Evolutionary conservation across 2,113 vertebrate genomes (phyloP).

Genomic region (Recurvirostra avosetta): DNA sequence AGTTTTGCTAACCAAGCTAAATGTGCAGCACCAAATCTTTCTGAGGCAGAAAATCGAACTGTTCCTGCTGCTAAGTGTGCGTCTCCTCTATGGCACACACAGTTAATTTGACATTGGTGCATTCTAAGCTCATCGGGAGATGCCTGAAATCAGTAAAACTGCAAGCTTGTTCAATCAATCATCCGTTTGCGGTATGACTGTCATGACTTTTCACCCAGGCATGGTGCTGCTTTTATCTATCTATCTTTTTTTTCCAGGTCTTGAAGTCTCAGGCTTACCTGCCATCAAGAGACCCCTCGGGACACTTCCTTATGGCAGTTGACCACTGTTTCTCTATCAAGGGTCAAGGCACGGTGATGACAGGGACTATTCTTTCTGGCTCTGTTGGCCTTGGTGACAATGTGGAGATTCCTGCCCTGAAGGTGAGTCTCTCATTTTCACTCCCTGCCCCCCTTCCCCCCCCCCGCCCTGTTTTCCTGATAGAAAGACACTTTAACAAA

Average conservation of each 20-base stretch:
- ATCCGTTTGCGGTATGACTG: neutral
- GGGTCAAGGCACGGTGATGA: conserved; percentile 97
- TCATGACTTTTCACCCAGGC: conserved; percentile 32
- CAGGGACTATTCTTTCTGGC: conserved; percentile 94
- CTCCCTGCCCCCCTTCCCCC: neutral
- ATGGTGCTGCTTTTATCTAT: conserved; percentile 37
- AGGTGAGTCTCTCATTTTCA: conserved; percentile 80
- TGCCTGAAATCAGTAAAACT: conserved; percentile 23
- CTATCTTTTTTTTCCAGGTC: conserved; percentile 74
- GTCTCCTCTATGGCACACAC: neutral
- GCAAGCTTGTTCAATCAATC: conserved; percentile 39
- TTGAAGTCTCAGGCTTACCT: conserved; percentile 89
- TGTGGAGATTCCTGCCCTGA: conserved; percentile 94
- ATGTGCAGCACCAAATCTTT: conserved; percentile 51
- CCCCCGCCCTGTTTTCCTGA: neutral
- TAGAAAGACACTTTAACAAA: neutral
- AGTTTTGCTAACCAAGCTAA: conserved; percentile 58
- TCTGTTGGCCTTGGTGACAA: conserved; percentile 88
- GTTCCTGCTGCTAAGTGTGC: neutral
- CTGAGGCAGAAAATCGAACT: conserved; percentile 58
- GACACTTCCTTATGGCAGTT: conserved; percentile 92
- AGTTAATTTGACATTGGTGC: conserved; percentile 39
- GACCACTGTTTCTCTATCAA: conserved; percentile 98
- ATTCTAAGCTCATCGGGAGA: conserved; percentile 22
- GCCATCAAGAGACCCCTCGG: conserved; percentile 86